Evolutionary conservation across 64 coral and sea anemone genomes (phyloP), one percentile per base, ranked within the genome.

Genomic region (Dendrophyllia cribrosa): DNA sequence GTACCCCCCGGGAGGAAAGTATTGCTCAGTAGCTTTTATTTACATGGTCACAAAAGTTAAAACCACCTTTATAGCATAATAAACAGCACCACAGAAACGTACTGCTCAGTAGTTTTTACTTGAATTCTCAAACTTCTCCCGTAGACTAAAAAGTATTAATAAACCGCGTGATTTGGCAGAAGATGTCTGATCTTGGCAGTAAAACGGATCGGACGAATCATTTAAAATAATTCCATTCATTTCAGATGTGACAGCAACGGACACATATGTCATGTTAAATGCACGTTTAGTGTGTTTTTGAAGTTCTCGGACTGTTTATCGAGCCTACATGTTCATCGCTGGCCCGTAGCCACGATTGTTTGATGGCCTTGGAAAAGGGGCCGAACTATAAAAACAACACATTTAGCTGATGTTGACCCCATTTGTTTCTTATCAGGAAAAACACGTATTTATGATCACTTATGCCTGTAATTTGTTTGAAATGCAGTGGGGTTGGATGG

Each of bases 251-350:
- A 88, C 88, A 21, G 20, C 96, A 98, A 62, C 94, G 91, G 61
- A 91, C 88, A 9, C 92, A 91, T 24, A 25, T 93, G 10, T 83
- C 83, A 64, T 77, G 86, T 3, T 88, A 94, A 85, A 9, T 97
- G 34, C 82, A 88, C 63, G 92, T 92, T 24, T 87, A 90, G 65
- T 91, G 92, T 76, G 92, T 88, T 22, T 91, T 88, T 14, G 83
- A 96, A 55, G 95, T 96, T 59, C 76, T 88, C 43, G 75, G 84
- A 20, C 91, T 92, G 25, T 55, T 23, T 7, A 59, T 94, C n/a
- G 88, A 79, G 0, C 77, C 91, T 9, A 83, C 94, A 69, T 92
- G 94, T 46, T 97, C 68, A 86, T 97, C 19, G 91, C 94, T 34
- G 96, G 89, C n/a, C 65, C 89, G 1, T 85, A 92, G 76, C 93